Evolutionary conservation across 1,140 invertebrate genomes (phyloP), one percentile per base, ranked within the genome.

Genomic region (Bombus pyrosoma): DNA sequence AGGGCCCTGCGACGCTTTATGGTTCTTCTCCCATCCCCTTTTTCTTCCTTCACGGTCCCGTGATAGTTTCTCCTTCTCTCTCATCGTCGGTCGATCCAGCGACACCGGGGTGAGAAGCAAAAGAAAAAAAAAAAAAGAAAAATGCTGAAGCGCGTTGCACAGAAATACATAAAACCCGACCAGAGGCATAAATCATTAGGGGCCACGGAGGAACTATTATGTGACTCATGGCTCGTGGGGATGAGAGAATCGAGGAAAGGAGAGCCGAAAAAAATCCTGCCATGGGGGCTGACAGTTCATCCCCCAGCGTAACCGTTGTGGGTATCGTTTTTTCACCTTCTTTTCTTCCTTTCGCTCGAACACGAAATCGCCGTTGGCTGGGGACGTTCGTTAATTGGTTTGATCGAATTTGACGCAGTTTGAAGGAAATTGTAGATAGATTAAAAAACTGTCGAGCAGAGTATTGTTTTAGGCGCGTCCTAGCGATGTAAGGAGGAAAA

Each of bases 131-230:
- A 94, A 93, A 34, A 53, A 57, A 59, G 59, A n/a, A 39, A 92
- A 93, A 93, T 37, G 59, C 41, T n/a, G 85, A 32, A 92, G 90
- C 88, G 91, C 91, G 89, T 92, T 94, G 93, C 93, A 93, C 93
- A 91, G 91, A 94, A 94, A 94, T 94, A 94, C 93, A 94, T 94
- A 94, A 95, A 95, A 95, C 92, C 92, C 91, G 88, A 85, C 85
- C 89, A 85, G 86, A 89, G 83, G 88, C 90, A 95, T 95, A 95
- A 95, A 95, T 95, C 94, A 95, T 95, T 93, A 92, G 93, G 89
- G 90, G 86, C 88, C 87, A 87, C 87, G 89, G 91, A 93, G 92
- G 90, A 94, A 91, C 93, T 93, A 93, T 94, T 94, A 93, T 93
- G 92, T 92, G 93, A 93, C 92, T 93, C 93, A 93, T 86, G 88